Evolutionary conservation across 1,140 invertebrate species (phyloP).

Genomic region (Coenobita brevimanus): DNA sequence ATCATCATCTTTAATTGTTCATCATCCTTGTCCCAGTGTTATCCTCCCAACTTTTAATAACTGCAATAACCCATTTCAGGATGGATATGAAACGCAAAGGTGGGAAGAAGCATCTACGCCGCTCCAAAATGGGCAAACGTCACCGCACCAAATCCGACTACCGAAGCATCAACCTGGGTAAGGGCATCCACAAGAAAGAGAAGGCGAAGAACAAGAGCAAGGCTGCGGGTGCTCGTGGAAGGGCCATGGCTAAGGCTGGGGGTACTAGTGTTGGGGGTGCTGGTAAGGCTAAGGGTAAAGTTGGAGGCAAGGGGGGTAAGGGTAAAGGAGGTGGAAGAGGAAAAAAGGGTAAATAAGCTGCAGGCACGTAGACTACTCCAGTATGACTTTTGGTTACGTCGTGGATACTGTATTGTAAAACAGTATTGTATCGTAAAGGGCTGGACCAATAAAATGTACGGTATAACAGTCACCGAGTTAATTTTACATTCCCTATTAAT

Average conservation of each 20-base stretch:
- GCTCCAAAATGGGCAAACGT: slow-evolving; percentile 42
- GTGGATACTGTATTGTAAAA: no score
- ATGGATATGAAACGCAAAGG: slow-evolving; percentile 21
- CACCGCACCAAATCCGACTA: slow-evolving; percentile 49
- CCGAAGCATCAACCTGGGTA: slow-evolving; percentile 22
- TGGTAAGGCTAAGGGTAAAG: not conserved
- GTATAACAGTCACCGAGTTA: no score
- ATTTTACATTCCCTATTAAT: no score
- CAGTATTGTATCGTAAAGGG: no score
- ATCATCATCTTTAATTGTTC: no score
- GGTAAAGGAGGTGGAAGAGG: not conserved
- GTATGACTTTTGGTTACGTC: no score
- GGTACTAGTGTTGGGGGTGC: not conserved
- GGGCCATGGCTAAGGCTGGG: no score
- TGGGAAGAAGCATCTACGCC: slow-evolving; percentile 19
- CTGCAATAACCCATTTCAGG: slow-evolving; percentile 21
- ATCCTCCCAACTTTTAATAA: no score
- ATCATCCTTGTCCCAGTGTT: no score
- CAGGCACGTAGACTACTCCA: not conserved
- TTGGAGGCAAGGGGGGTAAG: not conserved
- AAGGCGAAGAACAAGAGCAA: not conserved
- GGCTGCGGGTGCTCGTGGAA: no score
- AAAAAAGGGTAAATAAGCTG: not conserved
- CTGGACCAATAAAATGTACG: no score
- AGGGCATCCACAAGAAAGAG: not conserved